A percentile compares a stretch with the other conserved stretches of the same genome.
phyloP scores from a whole-genome alignment of 2,888 invertebrate genomes.

The Cataglyphis albicans region DNA sequence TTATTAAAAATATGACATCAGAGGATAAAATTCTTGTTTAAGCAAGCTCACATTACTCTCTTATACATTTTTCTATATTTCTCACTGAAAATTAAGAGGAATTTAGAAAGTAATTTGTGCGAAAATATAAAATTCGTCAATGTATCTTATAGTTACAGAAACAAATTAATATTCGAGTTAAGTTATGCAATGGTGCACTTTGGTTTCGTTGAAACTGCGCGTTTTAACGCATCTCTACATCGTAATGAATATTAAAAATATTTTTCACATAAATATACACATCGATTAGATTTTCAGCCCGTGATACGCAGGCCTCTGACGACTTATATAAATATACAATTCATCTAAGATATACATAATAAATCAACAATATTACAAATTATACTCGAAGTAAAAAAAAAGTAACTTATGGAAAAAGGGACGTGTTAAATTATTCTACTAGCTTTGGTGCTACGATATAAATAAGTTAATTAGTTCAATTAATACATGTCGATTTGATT shows the following conservation, averaged over 20 bases:
- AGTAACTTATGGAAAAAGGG: conserved; percentile 33
- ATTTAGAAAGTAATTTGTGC: conserved; percentile 18
- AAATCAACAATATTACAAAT: conserved; percentile 16
- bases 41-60: neutral
- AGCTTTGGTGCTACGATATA: conserved; percentile 53
- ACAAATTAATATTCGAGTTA: conserved; percentile 19
- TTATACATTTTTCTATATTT: neutral
- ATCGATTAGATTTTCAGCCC: neutral
- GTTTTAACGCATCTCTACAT: conserved; percentile 25
- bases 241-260: conserved; percentile 40
- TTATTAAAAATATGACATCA: neutral
- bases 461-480: conserved; percentile 43
- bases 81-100: conserved; percentile 9
- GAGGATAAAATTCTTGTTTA: neutral
- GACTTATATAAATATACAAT: conserved; percentile 14
- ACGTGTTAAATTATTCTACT: conserved; percentile 50
- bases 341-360: conserved; percentile 41
- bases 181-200: conserved; percentile 44
- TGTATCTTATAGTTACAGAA: conserved; percentile 31
- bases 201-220: conserved; percentile 67
- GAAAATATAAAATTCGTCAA: conserved; percentile 26
- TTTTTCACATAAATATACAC: conserved; percentile 27
- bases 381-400: conserved; percentile 34
- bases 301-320: neutral
- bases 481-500: conserved; percentile 34